Base-by-base conservation (phyloP, 23 tunicate species). In the Corella eumyota region DNA sequence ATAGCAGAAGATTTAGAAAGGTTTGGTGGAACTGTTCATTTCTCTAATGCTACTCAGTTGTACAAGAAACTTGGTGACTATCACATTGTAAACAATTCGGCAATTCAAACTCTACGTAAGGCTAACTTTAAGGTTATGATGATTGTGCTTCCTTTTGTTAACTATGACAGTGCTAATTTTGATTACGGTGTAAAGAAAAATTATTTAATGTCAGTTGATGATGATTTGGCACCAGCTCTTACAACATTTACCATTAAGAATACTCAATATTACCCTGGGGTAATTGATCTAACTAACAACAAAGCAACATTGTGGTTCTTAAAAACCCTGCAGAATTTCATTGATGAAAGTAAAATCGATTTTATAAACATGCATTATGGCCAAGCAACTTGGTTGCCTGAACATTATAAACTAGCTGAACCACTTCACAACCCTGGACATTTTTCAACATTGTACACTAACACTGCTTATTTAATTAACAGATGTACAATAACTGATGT, bases 351-450 rank as follows among this genome's bases (percentile, higher is more conserved):
- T 35, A 32, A 63, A 25, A 59, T 65, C 13, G 60, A 65, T 35
- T 64, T 28, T 28, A 53, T 79, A 32, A 72, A 71, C 25, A 36
- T 79, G 25, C 62, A 48, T 32, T 79, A 51, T 45, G 88, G 88
- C 34, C 88, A 79, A 49, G 32, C 88, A 29, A 25, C 72, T 7
- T 79, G 88, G 88, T 34, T 79, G 9, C 88, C 88, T 47, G 25
- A 45, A 6, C 60, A 48, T 6, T 79, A 62, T 58, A 54, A 56
- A 21, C 35, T 70, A 6, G 2, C 56, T n/a, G 45, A 37, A 2
- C 70, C 70, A 3, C 44, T 63, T 27, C 67, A 70, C 36, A 79
- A 70, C 50, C 68, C 75, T 0, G 65, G 77, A 1, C 67, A 71
- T 37, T 79, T 61, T 45, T 79, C 88, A 2, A 79, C 88, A 19